Evolutionary conservation across 2,797 vertebrate species (phyloP).

Genomic region (Sphenopsis melanotis): DNA sequence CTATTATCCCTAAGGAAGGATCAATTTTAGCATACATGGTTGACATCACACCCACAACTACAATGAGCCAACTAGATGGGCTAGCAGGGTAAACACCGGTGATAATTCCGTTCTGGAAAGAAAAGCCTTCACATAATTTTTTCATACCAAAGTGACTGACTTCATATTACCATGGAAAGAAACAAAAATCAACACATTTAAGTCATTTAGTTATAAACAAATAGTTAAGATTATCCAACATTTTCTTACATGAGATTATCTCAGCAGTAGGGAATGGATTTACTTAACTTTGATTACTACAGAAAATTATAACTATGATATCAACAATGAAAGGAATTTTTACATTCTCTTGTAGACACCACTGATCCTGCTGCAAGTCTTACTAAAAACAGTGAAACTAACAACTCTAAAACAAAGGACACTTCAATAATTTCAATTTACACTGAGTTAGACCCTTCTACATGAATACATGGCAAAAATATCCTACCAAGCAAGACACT

Average conservation of each 20-base stretch:
- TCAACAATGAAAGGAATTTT: neutral
- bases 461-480: neutral
- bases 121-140: constrained; percentile 43
- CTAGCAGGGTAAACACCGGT: constrained; percentile 96
- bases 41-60: constrained; percentile 92
- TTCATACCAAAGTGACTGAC: constrained; percentile 1
- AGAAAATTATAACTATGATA: neutral
- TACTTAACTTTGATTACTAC: neutral
- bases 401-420: neutral
- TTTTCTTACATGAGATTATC: neutral
- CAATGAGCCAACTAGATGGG: constrained; percentile 90
- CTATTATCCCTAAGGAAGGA: constrained; percentile 90
- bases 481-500: neutral
- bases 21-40: constrained; percentile 88
- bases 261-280: neutral
- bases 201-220: neutral
- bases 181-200: neutral
- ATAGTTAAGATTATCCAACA: neutral
- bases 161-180: neutral
- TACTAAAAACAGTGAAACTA: neutral
- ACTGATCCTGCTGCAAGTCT: neutral
- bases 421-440: neutral
- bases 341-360: neutral
- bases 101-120: constrained; percentile 84
- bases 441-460: neutral